Evolutionary conservation across 2,113 vertebrate species (phyloP).

Genomic region (Fulica atra): DNA sequence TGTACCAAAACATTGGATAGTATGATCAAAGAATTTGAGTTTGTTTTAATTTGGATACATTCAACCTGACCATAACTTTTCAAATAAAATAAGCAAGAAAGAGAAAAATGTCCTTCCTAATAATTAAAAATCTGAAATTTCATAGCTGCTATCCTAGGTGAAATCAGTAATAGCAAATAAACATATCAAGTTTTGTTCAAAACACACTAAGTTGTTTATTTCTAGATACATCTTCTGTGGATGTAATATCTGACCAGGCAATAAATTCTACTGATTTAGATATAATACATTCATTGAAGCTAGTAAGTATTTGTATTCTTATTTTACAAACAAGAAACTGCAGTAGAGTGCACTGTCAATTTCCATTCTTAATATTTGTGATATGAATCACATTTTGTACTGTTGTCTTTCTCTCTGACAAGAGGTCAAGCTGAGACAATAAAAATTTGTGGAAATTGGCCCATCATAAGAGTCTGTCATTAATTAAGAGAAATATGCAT

Average conservation of each 20-base stretch:
- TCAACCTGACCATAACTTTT: neutral
- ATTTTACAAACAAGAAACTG: neutral
- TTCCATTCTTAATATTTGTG: neutral
- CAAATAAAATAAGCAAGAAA: neutral
- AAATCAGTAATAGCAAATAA: too few relatives aligned
- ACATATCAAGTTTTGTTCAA: neutral
- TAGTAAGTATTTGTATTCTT: neutral
- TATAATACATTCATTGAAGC: neutral
- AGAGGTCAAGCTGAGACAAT: neutral
- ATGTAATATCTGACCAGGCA: neutral
- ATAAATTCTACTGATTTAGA: neutral
- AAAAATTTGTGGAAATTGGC: neutral
- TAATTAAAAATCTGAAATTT: too few relatives aligned
- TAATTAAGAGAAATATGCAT: neutral
- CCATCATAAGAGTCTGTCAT: neutral
- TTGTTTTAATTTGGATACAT: neutral
- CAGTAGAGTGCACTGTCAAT: neutral
- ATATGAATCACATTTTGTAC: neutral
- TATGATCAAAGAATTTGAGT: neutral
- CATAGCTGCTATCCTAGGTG: too few relatives aligned
- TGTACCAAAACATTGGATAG: neutral
- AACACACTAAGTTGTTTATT: neutral
- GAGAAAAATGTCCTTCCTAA: neutral
- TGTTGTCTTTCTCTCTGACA: neutral
- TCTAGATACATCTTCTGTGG: neutral